Conservation (phyloP, 1,140 invertebrate species). For the Trichonephila inaurata region DNA sequence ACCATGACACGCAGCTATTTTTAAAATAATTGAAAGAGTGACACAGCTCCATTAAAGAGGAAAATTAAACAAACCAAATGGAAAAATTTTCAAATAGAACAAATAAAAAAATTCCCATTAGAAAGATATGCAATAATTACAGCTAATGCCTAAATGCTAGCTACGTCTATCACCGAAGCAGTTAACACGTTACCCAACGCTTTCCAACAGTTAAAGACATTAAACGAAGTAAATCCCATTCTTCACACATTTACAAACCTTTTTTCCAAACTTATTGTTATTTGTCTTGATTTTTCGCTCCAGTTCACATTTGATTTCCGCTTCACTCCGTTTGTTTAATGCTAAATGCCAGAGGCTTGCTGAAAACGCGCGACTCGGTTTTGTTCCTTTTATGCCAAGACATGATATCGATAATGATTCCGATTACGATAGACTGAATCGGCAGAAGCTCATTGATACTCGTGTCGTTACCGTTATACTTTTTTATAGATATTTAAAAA, state of each 20-base stretch:
- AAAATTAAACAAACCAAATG: no score
- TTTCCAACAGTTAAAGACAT: background rate
- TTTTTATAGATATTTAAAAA: background rate
- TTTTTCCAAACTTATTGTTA: conserved; percentile 8
- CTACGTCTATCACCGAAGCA: background rate
- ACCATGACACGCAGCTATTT: no score
- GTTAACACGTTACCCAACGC: background rate
- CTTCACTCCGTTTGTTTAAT: background rate
- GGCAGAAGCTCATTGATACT: background rate
- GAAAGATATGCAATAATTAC: background rate
- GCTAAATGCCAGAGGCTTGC: background rate
- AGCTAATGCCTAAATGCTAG: background rate
- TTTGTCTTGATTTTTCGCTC: conserved; percentile 48
- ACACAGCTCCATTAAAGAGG: no score
- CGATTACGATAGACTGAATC: background rate
- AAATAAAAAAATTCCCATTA: background rate
- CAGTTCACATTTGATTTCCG: conserved; percentile 67
- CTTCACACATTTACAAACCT: background rate
- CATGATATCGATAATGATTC: background rate
- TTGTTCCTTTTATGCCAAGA: conserved; percentile 6
- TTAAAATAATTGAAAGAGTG: no score
- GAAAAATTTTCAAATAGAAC: background rate
- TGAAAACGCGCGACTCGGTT: background rate
- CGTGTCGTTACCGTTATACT: background rate
- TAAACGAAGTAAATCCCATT: background rate